A percentile compares a stretch with the other conserved stretches of the same genome.
Conservation (phyloP, 1,140 invertebrate species). For the Zaprionus camerounensis region DNA sequence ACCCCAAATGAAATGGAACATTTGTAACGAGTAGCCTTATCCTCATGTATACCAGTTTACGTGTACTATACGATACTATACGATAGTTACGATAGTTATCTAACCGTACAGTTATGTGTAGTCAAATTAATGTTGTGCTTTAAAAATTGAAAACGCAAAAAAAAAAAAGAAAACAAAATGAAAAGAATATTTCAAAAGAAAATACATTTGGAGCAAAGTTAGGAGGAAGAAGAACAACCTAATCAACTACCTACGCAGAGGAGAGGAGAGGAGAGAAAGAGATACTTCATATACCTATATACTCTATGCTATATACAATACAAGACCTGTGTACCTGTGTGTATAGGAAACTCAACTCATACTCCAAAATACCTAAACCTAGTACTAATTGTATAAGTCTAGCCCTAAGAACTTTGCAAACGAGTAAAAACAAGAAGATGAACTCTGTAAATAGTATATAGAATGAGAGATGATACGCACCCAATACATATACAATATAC, state of each 20-base stretch:
- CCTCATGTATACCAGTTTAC: constrained; percentile 82
- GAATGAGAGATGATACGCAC: constrained; percentile 23
- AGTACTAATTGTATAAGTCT: constrained; percentile 20
- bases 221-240: not conserved
- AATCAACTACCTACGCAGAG: constrained; percentile 37
- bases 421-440: constrained; percentile 21
- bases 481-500: constrained; percentile 11
- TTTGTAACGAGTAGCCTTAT: constrained; percentile 83
- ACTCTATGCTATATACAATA: constrained; percentile 55
- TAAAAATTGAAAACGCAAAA: constrained; percentile 24
- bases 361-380: constrained; percentile 44
- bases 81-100: constrained; percentile 60
- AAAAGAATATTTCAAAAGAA: constrained; percentile 2
- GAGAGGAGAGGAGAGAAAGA: constrained; percentile 28
- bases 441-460: constrained; percentile 47
- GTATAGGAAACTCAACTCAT: constrained; percentile 46
- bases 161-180: constrained; percentile 8
- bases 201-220: not conserved
- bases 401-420: constrained; percentile 10
- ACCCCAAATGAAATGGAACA: constrained; percentile 75
- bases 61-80: constrained; percentile 66
- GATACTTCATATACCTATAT: constrained; percentile 40
- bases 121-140: constrained; percentile 77
- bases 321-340: constrained; percentile 73
- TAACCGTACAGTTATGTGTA: constrained; percentile 43